phyloP scores from a whole-genome alignment of 2,888 invertebrate species.

The Seladonia tumulorum region DNA sequence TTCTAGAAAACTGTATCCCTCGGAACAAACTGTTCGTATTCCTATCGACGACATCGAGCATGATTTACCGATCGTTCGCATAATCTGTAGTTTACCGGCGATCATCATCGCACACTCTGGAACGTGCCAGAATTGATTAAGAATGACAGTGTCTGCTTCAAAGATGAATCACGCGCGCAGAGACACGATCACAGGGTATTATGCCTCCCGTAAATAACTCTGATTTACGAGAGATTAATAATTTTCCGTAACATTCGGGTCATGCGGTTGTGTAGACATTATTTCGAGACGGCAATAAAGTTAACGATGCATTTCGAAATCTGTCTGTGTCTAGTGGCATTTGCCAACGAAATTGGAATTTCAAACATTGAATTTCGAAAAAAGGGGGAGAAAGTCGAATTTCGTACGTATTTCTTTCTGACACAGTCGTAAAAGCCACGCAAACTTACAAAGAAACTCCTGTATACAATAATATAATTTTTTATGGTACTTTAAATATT shows the following conservation, averaged over 20 bases:
- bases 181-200: background rate
- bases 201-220: constrained; percentile 23
- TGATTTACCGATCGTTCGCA: background rate
- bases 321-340: constrained; percentile 4
- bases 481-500: too few relatives aligned
- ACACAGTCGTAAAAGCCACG: too few relatives aligned
- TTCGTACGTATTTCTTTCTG: too few relatives aligned
- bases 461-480: too few relatives aligned
- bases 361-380: too few relatives aligned
- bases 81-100: background rate
- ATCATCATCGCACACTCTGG: background rate
- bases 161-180: background rate
- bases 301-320: background rate
- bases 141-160: background rate
- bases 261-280: constrained; percentile 25
- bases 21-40: background rate
- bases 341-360: too few relatives aligned
- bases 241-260: constrained; percentile 36
- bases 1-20: too few relatives aligned
- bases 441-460: too few relatives aligned
- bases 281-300: constrained; percentile 51
- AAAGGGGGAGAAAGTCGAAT: too few relatives aligned
- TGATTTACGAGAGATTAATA: constrained; percentile 51
- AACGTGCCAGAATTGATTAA: background rate
- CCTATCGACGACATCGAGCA: background rate